Percentiles rank a stretch among this genome's conserved stretches.
These are phyloP conservation scores for Agonopterix subpropinquella DNA, from an alignment of 2,888 invertebrate species.

Conservation along the genomic window DNA sequence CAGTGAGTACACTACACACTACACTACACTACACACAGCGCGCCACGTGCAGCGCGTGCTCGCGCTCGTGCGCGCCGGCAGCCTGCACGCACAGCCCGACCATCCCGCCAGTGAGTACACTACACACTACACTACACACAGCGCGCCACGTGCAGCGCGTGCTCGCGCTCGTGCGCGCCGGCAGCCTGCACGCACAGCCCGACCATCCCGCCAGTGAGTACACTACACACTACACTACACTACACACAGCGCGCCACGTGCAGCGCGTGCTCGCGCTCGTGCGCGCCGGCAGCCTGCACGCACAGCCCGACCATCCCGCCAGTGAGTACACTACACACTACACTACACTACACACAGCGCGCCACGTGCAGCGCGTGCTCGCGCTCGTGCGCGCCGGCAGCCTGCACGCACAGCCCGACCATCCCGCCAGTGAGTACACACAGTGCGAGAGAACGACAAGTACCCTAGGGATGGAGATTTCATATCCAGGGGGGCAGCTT, in stretches of 20 bases:
- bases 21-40: too few relatives aligned
- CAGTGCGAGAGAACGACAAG: too few relatives aligned
- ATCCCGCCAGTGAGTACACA: slow-evolving; percentile 17
- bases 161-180: slow-evolving; percentile 76
- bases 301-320: slow-evolving; percentile 19
- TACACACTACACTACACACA: too few relatives aligned
- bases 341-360: too few relatives aligned
- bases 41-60: slow-evolving; percentile 69
- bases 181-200: slow-evolving; percentile 73
- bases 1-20: slow-evolving; percentile 16
- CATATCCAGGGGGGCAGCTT: too few relatives aligned
- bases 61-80: slow-evolving; percentile 76
- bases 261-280: slow-evolving; percentile 72
- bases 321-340: too few relatives aligned
- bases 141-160: slow-evolving; percentile 77
- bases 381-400: slow-evolving; percentile 77
- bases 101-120: slow-evolving; percentile 17
- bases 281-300: slow-evolving; percentile 79
- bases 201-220: slow-evolving; percentile 16
- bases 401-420: slow-evolving; percentile 70
- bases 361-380: slow-evolving; percentile 68
- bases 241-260: slow-evolving; percentile 80
- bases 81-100: slow-evolving; percentile 71
- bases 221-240: too few relatives aligned
- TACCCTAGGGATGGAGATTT: too few relatives aligned